Conservation (phyloP, 2,888 invertebrate species). For the Halictus quadricinctus region DNA sequence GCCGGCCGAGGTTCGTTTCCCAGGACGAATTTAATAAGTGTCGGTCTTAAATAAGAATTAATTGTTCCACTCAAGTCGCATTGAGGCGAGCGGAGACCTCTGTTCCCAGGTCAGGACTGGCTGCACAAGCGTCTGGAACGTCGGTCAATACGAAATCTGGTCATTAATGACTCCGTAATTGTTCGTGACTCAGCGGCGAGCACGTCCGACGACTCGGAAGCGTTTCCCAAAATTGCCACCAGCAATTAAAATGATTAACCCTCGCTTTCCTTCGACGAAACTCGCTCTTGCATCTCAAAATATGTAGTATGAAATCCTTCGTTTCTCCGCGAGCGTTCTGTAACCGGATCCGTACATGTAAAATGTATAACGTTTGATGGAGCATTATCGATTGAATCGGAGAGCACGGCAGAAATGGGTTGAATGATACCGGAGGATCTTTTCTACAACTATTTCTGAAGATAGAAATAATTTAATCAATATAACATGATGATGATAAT, state of each 20-base stretch:
- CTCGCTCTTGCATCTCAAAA: neutral
- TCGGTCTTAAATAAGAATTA: constrained; percentile 58
- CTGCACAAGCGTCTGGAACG: constrained; percentile 11
- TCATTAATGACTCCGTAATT: neutral
- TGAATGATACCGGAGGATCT: neutral
- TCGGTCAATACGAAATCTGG: constrained; percentile 32
- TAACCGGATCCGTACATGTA: neutral
- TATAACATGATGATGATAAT: no score
- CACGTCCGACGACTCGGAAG: neutral
- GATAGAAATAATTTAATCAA: no score
- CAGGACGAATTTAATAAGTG: constrained; percentile 51
- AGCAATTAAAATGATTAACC: neutral
- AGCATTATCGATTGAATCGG: neutral
- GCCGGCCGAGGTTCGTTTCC: neutral
- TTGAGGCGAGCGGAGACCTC: constrained; percentile 39
- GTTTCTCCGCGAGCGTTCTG: neutral
- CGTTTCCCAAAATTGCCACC: neutral
- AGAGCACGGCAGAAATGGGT: neutral
- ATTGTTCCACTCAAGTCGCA: constrained; percentile 49
- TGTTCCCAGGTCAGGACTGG: constrained; percentile 28
- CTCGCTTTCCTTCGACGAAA: neutral
- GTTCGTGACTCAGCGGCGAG: neutral
- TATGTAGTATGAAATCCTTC: neutral
- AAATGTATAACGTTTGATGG: neutral
- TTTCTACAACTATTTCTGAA: neutral